Conservation (phyloP, 2,888 invertebrate species). For the Exocentrus adspersus region DNA sequence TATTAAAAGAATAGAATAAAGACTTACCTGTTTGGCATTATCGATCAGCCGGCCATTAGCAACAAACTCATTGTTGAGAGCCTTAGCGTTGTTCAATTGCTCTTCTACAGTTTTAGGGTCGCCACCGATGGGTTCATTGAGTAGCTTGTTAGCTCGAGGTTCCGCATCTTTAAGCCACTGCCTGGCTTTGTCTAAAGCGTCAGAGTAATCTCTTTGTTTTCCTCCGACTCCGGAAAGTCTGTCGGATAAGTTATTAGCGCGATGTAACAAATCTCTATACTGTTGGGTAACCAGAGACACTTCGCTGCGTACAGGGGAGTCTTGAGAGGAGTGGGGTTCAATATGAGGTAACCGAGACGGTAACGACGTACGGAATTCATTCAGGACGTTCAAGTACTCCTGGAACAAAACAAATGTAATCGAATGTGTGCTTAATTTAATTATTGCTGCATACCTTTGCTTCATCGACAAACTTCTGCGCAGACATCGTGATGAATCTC, state of each 20-base stretch:
- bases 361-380: slow-evolving; percentile 86
- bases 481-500: slow-evolving; percentile 94
- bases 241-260: slow-evolving; percentile 87
- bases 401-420: slow-evolving; percentile 58
- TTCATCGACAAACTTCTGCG: slow-evolving; percentile 95
- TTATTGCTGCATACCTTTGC: slow-evolving; percentile 84
- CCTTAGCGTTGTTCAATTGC: slow-evolving; percentile 84
- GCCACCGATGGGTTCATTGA: slow-evolving; percentile 85
- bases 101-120: slow-evolving; percentile 89
- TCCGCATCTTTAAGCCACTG: slow-evolving; percentile 83
- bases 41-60: slow-evolving; percentile 88
- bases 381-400: slow-evolving; percentile 84
- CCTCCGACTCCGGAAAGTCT: slow-evolving; percentile 82
- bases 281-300: slow-evolving; percentile 81
- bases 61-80: slow-evolving; percentile 86
- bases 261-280: slow-evolving; percentile 82
- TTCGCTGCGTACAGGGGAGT: slow-evolving; percentile 79
- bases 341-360: slow-evolving; percentile 86
- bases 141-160: slow-evolving; percentile 78
- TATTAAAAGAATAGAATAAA: too few species aligned
- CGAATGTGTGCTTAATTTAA: too few species aligned
- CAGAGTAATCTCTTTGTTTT: slow-evolving; percentile 80
- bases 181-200: slow-evolving; percentile 83
- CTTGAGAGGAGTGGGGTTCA: slow-evolving; percentile 74
- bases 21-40: slow-evolving; percentile 76